Evolutionary conservation across 2,888 invertebrate species (phyloP), one percentile per base, ranked within the genome.

Genomic region (Arge pagana): DNA sequence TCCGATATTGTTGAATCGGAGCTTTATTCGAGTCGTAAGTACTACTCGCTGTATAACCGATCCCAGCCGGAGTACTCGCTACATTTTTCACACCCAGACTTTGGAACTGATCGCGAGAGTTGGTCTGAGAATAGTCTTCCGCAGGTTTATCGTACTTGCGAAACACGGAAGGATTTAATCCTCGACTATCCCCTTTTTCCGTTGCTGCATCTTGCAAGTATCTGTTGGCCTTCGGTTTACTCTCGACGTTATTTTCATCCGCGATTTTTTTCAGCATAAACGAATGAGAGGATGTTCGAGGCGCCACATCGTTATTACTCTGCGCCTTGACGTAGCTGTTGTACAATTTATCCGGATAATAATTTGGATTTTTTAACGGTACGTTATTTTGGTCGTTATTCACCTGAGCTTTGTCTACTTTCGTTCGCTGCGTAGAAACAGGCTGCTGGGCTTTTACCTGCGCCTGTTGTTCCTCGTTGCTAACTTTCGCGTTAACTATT

Each of bases 191-290:
- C n/a, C n/a, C n/a, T n/a, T n/a, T n/a, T n/a, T n/a, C n/a, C n/a
- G n/a, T n/a, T n/a, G n/a, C n/a, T n/a, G 45, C 45, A 4, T 45
- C 45, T 31, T 45, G 31, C 2, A 45, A 19, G 23, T 45, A 45
- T 15, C 45, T 21, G 16, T 45, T 45, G 3, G 15, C 24, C n/a
- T 45, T 45, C 15, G 45, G 45, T 35, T 45, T 45, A 15, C 3
- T 45, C 4, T 45, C 45, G 23, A 33, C 31, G 19, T 45, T 45
- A 33, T 45, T 45, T 24, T 45, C 33, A n/a, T 33, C 35, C 6
- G 45, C 45, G 18, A 45, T 45, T 35, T 45, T 45, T 35, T 45
- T 31, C 16, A 45, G 21, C 45, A 45, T 45, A 11, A 45, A 45
- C 21, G 45, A 45, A 33, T 45, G 45, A 1, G 45, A 45, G 8